phyloP scores from a whole-genome alignment of 2,113 vertebrate genomes.

The Leucoraja erinaceus region DNA sequence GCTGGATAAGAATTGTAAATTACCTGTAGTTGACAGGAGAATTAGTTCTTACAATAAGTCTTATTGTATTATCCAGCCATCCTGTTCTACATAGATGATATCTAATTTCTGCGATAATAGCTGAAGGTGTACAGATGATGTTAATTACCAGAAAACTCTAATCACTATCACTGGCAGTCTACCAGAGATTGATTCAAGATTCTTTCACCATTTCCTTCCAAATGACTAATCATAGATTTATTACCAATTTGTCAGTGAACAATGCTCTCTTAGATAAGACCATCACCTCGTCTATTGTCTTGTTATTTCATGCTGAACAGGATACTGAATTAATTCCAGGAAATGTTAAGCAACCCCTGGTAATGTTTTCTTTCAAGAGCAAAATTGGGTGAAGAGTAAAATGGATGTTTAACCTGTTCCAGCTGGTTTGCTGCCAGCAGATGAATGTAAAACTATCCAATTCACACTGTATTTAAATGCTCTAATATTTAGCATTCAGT shows the following conservation, averaged over 20 bases:
- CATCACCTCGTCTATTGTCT: neutral
- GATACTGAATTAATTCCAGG: neutral
- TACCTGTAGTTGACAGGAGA: neutral
- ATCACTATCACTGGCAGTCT: neutral
- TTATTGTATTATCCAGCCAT: neutral
- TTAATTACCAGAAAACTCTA: neutral
- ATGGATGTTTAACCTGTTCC: neutral
- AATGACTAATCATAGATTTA: neutral
- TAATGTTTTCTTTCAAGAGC: neutral
- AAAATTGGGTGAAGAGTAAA: neutral
- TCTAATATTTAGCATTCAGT: neutral
- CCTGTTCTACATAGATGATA: neutral
- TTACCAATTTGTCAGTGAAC: neutral
- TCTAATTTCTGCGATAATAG: neutral
- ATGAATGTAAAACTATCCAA: neutral
- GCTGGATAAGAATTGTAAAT: neutral
- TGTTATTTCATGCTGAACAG: neutral
- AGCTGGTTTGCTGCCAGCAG: neutral
- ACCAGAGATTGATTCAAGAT: neutral
- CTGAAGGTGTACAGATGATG: neutral
- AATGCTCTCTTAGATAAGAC: neutral
- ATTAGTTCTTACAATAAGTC: neutral
- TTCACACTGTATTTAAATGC: neutral
- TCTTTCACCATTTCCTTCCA: neutral
- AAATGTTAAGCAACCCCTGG: neutral